phyloP scores from a whole-genome alignment of 2,888 invertebrate genomes.

The Xylota segnis region DNA sequence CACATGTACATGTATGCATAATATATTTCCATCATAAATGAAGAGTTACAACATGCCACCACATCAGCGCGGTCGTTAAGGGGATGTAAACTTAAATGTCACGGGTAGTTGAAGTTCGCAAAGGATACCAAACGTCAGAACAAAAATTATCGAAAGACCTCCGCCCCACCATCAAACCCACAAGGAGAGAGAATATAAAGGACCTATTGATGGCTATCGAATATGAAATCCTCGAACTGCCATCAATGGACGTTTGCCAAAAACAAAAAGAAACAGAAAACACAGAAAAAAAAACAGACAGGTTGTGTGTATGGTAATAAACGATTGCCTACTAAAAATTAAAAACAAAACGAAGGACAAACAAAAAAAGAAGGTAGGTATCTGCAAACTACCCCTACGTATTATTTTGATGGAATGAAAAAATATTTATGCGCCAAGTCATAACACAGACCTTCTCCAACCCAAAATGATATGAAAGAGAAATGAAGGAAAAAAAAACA shows the following conservation, averaged over 20 bases:
- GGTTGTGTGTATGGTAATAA: conserved; percentile 67
- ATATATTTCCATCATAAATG: conserved; percentile 71
- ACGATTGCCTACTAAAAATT: conserved; percentile 75
- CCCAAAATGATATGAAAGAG: conserved; percentile 59
- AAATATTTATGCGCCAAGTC: conserved; percentile 79
- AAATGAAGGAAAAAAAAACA: conserved; percentile 19
- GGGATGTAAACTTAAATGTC: conserved; percentile 71
- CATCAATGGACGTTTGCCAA: conserved; percentile 67
- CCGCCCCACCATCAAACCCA: conserved; percentile 3
- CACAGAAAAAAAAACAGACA: neutral
- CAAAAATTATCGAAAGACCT: conserved; percentile 68
- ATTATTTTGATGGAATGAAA: conserved; percentile 76
- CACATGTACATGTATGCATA: conserved; percentile 11
- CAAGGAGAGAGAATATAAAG: conserved; percentile 15
- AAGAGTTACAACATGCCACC: conserved; percentile 68
- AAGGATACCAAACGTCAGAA: conserved; percentile 48
- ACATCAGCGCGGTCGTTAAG: conserved; percentile 33
- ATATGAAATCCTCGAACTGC: conserved; percentile 68
- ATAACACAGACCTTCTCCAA: conserved; percentile 74
- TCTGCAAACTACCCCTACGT: conserved; percentile 67
- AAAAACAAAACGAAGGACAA: conserved; percentile 56
- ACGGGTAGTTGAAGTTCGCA: conserved; percentile 68
- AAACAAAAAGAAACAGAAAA: neutral
- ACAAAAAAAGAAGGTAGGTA: conserved; percentile 38
- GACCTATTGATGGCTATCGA: conserved; percentile 75